Base-by-base conservation (phyloP, 2,888 invertebrate species). In the Cataglyphis albicans region DNA sequence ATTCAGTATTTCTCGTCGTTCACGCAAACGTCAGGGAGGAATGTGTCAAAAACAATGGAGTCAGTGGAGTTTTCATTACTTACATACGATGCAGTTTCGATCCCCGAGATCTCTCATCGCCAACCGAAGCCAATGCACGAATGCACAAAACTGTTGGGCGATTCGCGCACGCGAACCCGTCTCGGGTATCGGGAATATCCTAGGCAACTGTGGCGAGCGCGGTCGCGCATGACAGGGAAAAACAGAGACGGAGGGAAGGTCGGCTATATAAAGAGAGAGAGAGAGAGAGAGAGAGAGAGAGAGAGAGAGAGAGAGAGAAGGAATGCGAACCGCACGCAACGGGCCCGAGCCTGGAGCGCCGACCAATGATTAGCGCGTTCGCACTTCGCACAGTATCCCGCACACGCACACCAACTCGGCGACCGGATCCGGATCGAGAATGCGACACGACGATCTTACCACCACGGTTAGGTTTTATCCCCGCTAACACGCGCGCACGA, bases 161-260 rank as follows among this genome's bases (percentile, higher is more conserved):
- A 35, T 70, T 59, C 72, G 76, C 41, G 32, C 64, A 63, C 48
- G 32, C 55, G 41, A 70, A 59, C 72, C 44, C 35, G 57, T 41
- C 68, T 38, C 55, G n/a, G 38, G 38, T 76, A 57, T 76, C 76
- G 68, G 76, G 38, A 18, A 70, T 67, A 67, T 82, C 76, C 76
- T 76, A 82, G 78, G 38, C 70, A 59, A 78, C 57, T 35, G 18
- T 25, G 25, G 25, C 7, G 35, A 21, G 15, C 10, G 10, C 6
- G 5, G 0, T n/a, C 63, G 52, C 29, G 38, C 52, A 4, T n/a
- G 21, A 1, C 35, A 52, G 55, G 12, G 61, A 48, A n/a, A n/a
- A 52, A 52, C 48, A 52, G 52, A 21, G 48, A 78, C 41, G 21
- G 35, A 25, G 57, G 25, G 57, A 21, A 35, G 21, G 35, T 21